phyloP scores from a whole-genome alignment of 2,797 vertebrate species.

The Otolemur crassicaudatus region DNA sequence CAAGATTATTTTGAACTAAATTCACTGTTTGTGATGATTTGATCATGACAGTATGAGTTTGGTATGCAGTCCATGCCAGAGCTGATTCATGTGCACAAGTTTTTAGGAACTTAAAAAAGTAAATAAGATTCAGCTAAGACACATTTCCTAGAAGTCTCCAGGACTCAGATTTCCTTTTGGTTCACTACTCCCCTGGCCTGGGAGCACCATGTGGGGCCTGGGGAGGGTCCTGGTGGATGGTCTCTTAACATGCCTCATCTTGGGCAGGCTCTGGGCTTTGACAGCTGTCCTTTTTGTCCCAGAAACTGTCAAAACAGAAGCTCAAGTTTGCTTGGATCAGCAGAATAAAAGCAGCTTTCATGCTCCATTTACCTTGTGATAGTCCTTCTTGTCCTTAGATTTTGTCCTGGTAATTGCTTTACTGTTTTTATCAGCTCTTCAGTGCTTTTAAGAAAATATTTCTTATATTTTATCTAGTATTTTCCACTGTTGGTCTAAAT shows the following conservation, averaged over 20 bases:
- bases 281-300: background rate
- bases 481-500: slow-evolving; percentile 33
- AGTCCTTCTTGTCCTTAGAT: background rate
- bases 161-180: background rate
- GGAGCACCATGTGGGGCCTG: background rate
- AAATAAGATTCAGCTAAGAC: background rate
- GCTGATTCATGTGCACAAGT: background rate
- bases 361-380: background rate
- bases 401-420: background rate
- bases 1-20: background rate
- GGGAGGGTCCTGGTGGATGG: background rate
- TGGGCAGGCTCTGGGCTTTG: background rate
- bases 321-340: background rate
- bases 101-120: background rate
- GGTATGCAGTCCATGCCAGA: background rate
- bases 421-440: background rate
- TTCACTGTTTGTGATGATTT: background rate
- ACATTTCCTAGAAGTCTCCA: background rate
- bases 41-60: background rate
- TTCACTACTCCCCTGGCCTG: background rate
- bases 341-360: background rate
- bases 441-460: background rate
- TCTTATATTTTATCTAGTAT: background rate
- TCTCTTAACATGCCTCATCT: background rate
- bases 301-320: background rate